Percentiles rank a stretch among this genome's conserved stretches.
phyloP scores from a whole-genome alignment of 2,113 vertebrate genomes.

The Festucalex cinctus region DNA sequence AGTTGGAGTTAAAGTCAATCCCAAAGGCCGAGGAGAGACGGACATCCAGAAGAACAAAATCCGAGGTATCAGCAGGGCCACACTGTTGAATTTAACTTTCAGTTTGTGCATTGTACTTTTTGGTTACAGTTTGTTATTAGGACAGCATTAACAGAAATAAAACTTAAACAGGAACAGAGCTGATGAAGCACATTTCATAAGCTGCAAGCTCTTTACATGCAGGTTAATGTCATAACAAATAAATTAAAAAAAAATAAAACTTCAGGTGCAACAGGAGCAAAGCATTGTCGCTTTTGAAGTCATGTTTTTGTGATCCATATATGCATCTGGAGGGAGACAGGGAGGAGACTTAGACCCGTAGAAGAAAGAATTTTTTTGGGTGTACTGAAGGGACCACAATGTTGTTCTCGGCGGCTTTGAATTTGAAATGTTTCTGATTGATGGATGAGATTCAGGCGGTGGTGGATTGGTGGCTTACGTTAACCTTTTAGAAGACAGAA shows the following conservation, averaged over 20 bases:
- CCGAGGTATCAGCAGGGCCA: conserved; percentile 53
- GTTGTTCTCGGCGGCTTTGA: conserved; percentile 17
- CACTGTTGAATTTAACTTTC: not conserved
- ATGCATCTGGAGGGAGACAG: conserved; percentile 23
- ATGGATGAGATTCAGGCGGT: conserved; percentile 11
- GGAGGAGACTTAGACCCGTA: too few species aligned
- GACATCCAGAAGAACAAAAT: conserved; percentile 78
- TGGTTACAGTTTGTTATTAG: not conserved
- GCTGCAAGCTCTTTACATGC: not conserved
- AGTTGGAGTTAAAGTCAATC: conserved; percentile 78
- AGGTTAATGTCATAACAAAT: conserved; percentile 23
- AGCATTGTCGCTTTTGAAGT: conserved; percentile 20
- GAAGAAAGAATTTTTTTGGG: not conserved
- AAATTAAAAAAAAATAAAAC: conserved; percentile 20
- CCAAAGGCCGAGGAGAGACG: conserved; percentile 71
- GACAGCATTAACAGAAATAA: conserved; percentile 1
- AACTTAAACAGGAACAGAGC: not conserved
- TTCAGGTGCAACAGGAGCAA: conserved; percentile 30
- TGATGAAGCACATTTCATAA: conserved; percentile 1
- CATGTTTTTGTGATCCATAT: conserved; percentile 26
- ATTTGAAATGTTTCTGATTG: conserved; percentile 18
- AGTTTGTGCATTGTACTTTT: conserved; percentile 9
- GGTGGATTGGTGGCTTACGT: not conserved
- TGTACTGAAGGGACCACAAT: conserved; percentile 2
- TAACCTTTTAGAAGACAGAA: too few species aligned